These are phyloP conservation scores for Drosophila lacteicornis DNA, from an alignment of 1,140 invertebrate genomes.

Conservation along the genomic window DNA sequence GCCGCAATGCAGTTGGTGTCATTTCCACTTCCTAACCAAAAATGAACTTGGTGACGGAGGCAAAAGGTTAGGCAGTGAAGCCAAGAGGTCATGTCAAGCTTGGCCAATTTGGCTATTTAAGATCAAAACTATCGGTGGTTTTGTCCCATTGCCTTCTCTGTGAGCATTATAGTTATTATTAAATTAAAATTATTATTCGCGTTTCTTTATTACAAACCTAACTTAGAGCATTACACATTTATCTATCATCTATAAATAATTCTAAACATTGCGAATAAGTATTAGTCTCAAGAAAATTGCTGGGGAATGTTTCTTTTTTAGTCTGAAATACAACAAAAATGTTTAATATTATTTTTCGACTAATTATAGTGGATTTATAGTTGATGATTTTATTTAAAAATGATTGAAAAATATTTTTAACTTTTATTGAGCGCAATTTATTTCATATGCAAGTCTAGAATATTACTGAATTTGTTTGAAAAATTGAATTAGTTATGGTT, in stretches of 20 bases:
- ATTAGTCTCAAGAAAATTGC: constrained; percentile 14
- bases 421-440: too few relatives aligned
- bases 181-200: too few relatives aligned
- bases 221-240: neutral
- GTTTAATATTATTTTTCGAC: neutral
- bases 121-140: neutral
- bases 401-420: too few relatives aligned
- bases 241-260: too few relatives aligned
- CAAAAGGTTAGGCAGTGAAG: constrained; percentile 14
- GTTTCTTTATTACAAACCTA: neutral
- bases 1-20: constrained; percentile 77
- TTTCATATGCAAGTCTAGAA: neutral
- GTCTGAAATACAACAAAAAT: neutral
- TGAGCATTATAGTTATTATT: neutral
- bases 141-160: neutral
- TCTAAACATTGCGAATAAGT: too few relatives aligned
- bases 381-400: too few relatives aligned
- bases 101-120: neutral
- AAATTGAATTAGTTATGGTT: neutral
- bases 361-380: neutral
- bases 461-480: too few relatives aligned
- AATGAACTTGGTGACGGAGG: constrained; percentile 43
- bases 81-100: constrained; percentile 25
- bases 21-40: constrained; percentile 56
- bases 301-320: constrained; percentile 5